Percentiles rank a stretch among this genome's conserved stretches.
These are phyloP conservation scores for Acronicta alni DNA, from an alignment of 2,888 invertebrate species.

Conservation along the genomic window DNA sequence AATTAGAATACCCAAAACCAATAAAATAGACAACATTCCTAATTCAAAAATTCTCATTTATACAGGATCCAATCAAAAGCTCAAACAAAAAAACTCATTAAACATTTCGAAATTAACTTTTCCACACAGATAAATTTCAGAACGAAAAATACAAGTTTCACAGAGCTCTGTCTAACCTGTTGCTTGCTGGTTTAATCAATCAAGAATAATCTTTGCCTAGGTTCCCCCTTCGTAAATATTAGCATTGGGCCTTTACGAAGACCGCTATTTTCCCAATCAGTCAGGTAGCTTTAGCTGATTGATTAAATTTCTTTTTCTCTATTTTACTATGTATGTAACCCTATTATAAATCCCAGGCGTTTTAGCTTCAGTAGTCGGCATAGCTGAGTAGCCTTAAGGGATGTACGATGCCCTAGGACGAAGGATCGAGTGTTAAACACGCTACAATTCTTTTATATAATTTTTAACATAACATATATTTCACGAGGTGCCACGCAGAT, in stretches of 20 bases:
- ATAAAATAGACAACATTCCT: background rate
- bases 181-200: constrained; percentile 64
- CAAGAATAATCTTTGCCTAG: constrained; percentile 56
- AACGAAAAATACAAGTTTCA: constrained; percentile 12
- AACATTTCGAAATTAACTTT: constrained; percentile 33
- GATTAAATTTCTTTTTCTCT: constrained; percentile 26
- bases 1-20: background rate
- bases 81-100: constrained; percentile 25
- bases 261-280: constrained; percentile 59
- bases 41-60: constrained; percentile 9
- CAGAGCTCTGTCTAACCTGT: constrained; percentile 50
- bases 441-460: no score
- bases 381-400: no score
- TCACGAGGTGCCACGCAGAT: no score
- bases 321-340: background rate
- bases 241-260: constrained; percentile 45
- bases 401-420: no score
- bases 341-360: no score
- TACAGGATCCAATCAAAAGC: constrained; percentile 9
- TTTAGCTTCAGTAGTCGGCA: no score
- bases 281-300: constrained; percentile 54
- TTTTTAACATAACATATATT: no score
- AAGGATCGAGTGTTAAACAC: no score
- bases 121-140: constrained; percentile 19
- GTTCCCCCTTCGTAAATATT: constrained; percentile 51